Base-by-base conservation (phyloP, 2,113 vertebrate genomes). In the Podarcis muralis region DNA sequence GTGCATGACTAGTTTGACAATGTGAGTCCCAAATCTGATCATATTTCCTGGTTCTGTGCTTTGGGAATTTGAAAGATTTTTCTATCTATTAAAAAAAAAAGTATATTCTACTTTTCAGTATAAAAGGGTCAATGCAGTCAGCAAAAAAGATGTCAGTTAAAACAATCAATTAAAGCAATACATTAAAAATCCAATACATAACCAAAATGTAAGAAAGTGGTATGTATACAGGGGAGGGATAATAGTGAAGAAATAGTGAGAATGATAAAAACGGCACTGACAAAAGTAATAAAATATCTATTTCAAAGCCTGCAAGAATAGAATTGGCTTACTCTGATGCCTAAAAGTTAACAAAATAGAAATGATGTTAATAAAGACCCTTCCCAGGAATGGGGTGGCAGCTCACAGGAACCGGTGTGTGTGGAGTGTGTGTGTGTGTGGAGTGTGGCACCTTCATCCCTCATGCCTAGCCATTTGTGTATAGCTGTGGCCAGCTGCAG, bases 101-200 rank as follows among this genome's bases (percentile, higher is more conserved):
- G 43, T 16, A 68, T 37, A 81, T 72, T n/a, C 8, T 11, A 53
- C 65, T 30, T 32, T 79, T 69, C 62, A 87, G 25, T 43, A 66
- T 66, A 48, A 80, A 80, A 80, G 22, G 78, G 23, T 5, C n/a
- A 71, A 71, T 16, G 13, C 12, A 15, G n/a, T 13, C 43, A 86
- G 43, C 27, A 68, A 27, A 2, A 86, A 57, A 32, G 27, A 7
- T 16, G 43, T 69, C 13, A 80, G 5, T 62, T 80, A 71, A 71
- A 87, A 37, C n/a, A 87, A 23, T 15, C 65, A 87, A 87, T 87
- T 80, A 87, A 87, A 87, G 5, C 37, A 68, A 77, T 77, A 20
- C 11, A n/a, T 79, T 86, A 69, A 69, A 86, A 27, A 79, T 79
- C 4, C 43, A 80, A 71, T 68, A 22, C 80, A 53, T 80, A 80